A percentile compares a stretch with the other conserved stretches of the same genome.
Evolutionary conservation across 2,888 invertebrate genomes (phyloP).

Genomic region (Lasioglossum figueresi): DNA sequence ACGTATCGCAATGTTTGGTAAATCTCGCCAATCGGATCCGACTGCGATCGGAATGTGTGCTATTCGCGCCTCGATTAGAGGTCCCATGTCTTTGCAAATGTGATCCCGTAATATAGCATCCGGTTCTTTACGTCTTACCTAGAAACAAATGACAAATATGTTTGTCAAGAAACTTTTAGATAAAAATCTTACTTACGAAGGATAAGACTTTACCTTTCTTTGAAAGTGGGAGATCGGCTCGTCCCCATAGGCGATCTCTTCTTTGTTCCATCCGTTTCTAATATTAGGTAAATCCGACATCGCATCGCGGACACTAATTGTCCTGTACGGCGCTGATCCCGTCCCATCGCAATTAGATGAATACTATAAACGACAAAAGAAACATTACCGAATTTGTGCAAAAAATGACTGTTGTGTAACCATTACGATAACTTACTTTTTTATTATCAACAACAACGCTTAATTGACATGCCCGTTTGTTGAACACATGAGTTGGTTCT

Average conservation of each 20-base stretch:
- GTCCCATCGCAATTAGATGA: conserved; percentile 87
- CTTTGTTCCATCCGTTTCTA: conserved; percentile 89
- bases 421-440: conserved; percentile 80
- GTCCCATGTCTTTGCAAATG: conserved; percentile 93
- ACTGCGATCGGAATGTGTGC: conserved; percentile 89
- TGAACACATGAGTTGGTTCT: conserved; percentile 92
- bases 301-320: conserved; percentile 91
- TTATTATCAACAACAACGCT: conserved; percentile 87
- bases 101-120: conserved; percentile 89
- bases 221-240: conserved; percentile 92
- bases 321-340: conserved; percentile 90
- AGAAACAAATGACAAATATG: conserved; percentile 26
- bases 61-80: conserved; percentile 91
- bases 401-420: neutral
- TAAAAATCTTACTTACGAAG: neutral
- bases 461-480: conserved; percentile 88
- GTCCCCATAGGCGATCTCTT: conserved; percentile 90
- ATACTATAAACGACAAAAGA: conserved; percentile 61
- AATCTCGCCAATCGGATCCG: conserved; percentile 94
- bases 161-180: neutral
- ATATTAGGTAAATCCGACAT: conserved; percentile 93
- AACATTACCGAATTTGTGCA: neutral
- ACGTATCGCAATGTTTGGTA: conserved; percentile 90
- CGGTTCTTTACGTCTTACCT: conserved; percentile 87
- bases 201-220: conserved; percentile 82